phyloP scores from a whole-genome alignment of 1,140 invertebrate species.

The Littorina saxatilis region DNA sequence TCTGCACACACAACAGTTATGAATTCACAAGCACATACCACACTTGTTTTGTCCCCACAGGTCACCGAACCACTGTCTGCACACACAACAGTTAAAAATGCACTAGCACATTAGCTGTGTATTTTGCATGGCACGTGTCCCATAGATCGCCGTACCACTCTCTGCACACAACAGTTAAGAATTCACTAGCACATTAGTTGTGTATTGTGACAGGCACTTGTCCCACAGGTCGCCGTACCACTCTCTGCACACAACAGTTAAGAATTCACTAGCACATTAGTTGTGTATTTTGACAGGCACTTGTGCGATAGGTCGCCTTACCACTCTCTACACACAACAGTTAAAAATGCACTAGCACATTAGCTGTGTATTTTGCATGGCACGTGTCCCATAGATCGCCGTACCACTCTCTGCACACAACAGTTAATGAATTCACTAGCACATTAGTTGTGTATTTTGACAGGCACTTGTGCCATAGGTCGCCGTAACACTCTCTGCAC shows the following conservation, averaged over 20 bases:
- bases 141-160: constrained; percentile 49
- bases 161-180: background rate
- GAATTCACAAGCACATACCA: too few species aligned
- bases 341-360: too few species aligned
- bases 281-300: too few species aligned
- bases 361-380: too few species aligned
- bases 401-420: constrained; percentile 45
- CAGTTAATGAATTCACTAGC: too few species aligned
- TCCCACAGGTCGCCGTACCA: constrained; percentile 51
- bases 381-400: constrained; percentile 41
- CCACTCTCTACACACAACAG: constrained; percentile 26
- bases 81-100: background rate
- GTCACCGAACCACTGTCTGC: constrained; percentile 46
- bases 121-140: too few species aligned
- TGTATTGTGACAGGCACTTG: too few species aligned
- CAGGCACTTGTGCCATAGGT: constrained; percentile 49
- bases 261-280: too few species aligned
- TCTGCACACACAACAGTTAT: constrained; percentile 5
- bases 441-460: too few species aligned
- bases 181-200: too few species aligned
- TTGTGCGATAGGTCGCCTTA: constrained; percentile 50
- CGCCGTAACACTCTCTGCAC: constrained; percentile 41
- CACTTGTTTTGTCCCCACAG: constrained; percentile 37
- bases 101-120: too few species aligned
- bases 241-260: constrained; percentile 19